Percentiles rank a stretch among this genome's conserved stretches.
phyloP scores from a whole-genome alignment of 2,113 vertebrate species.

The Chamaea fasciata region DNA sequence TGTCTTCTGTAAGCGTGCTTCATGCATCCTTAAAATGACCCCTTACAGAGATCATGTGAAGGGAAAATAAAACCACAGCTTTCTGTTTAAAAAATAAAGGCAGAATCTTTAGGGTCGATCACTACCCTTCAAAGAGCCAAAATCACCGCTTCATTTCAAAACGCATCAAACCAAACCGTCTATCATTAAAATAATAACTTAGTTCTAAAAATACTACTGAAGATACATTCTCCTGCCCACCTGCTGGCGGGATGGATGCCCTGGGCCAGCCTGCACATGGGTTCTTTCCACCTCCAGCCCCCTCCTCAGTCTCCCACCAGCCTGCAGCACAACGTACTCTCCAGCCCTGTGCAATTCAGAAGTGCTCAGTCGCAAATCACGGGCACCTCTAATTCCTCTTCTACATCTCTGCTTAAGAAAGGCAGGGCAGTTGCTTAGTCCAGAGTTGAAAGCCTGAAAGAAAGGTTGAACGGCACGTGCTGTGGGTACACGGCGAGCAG shows the following conservation, averaged over 20 bases:
- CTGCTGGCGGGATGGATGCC: not conserved
- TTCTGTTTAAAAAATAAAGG: constrained; percentile 24
- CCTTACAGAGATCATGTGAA: not conserved
- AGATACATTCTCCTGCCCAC: not conserved
- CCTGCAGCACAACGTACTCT: not conserved
- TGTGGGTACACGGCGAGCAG: accelerated
- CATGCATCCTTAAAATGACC: constrained; percentile 53
- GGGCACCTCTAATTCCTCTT: not conserved
- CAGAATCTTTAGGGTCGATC: constrained; percentile 38
- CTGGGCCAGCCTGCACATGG: not conserved
- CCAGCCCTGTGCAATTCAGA: not conserved
- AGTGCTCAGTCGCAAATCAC: not conserved
- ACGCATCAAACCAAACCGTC: not conserved
- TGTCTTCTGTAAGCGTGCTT: not conserved
- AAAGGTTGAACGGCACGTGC: accelerated
- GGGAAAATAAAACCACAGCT: constrained; percentile 30
- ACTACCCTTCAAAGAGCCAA: constrained; percentile 10
- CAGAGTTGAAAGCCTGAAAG: not conserved
- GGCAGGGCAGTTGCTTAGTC: not conserved
- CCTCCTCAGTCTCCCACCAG: not conserved
- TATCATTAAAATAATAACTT: constrained; percentile 43
- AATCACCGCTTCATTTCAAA: not conserved
- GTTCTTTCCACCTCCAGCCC: not conserved
- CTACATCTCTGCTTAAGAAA: not conserved
- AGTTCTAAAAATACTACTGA: not conserved